Conservation (phyloP, 1,140 invertebrate species). For the Melitaea cinxia region DNA sequence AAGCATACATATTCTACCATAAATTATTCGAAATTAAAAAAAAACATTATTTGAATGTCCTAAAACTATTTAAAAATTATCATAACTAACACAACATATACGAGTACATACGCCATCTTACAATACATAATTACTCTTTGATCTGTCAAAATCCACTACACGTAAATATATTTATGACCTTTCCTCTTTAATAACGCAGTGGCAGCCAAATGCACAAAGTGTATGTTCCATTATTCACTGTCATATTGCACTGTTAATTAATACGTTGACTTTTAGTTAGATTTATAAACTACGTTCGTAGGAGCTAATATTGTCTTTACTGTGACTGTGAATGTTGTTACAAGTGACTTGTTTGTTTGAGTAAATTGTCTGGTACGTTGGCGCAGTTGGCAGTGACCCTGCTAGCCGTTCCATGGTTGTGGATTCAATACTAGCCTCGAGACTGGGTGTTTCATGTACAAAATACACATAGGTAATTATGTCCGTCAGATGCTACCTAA, state of each 20-base stretch:
- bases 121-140: neutral
- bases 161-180: slow-evolving; percentile 6
- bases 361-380: too few species aligned
- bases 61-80: too few species aligned
- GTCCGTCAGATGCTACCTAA: too few species aligned
- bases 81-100: too few species aligned
- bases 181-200: neutral
- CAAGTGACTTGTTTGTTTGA: neutral
- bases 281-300: slow-evolving; percentile 33
- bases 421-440: too few species aligned
- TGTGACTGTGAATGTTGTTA: slow-evolving; percentile 7
- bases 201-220: slow-evolving; percentile 1
- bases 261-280: slow-evolving; percentile 37
- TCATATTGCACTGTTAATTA: slow-evolving; percentile 31
- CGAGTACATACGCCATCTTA: neutral
- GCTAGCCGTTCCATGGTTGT: too few species aligned
- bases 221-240: slow-evolving; percentile 5
- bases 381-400: too few species aligned
- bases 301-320: slow-evolving; percentile 10
- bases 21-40: too few species aligned
- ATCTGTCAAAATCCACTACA: slow-evolving; percentile 1
- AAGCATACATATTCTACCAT: too few species aligned
- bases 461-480: too few species aligned
- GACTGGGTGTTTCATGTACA: too few species aligned
- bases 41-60: too few species aligned